Base-by-base conservation (phyloP, 1,140 invertebrate genomes). In the Drosophila lacertosa region DNA sequence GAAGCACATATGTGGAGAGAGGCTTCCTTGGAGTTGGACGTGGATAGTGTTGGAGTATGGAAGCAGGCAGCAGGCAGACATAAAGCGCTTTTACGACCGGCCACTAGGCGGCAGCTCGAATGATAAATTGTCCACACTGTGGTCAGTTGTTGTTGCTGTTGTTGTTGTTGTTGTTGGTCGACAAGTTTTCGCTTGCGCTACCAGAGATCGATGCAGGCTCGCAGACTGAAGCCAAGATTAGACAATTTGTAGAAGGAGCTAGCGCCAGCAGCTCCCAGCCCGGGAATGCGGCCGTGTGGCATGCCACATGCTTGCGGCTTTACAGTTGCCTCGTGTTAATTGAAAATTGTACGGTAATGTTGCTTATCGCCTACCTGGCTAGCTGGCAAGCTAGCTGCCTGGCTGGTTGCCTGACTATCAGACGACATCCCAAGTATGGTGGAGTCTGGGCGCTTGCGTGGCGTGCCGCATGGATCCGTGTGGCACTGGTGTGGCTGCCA, bases 311-410 rank as follows among this genome's bases (percentile, higher is more conserved):
- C n/a, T 29, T 5, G 26, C 26, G 26, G 26, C 33, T 74, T 74
- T 66, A 73, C 64, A 76, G 59, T 73, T 80, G 84, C 63, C 44
- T 84, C 82, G 81, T 86, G 81, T 84, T 84, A 84, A 84, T 84
- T 84, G 81, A 84, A 84, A 84, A 84, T 88, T 84, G 81, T 84
- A 88, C 81, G 82, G 81, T 84, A 84, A 84, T 84, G 82, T 84
- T 81, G 82, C 81, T 84, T 84, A 84, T 84, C 81, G 81, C 58
- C n/a, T n/a, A n/a, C n/a, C n/a, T n/a, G n/a, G n/a, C n/a, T n/a
- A n/a, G n/a, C n/a, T n/a, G n/a, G n/a, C n/a, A n/a, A n/a, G n/a
- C n/a, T n/a, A n/a, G n/a, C n/a, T n/a, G n/a, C n/a, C n/a, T n/a
- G n/a, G n/a, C n/a, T n/a, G n/a, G n/a, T n/a, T n/a, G n/a, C n/a